Percentiles rank a stretch among this genome's conserved stretches.
Evolutionary conservation across 2,888 invertebrate species (phyloP).

Genomic region (Tinea trinotella): DNA sequence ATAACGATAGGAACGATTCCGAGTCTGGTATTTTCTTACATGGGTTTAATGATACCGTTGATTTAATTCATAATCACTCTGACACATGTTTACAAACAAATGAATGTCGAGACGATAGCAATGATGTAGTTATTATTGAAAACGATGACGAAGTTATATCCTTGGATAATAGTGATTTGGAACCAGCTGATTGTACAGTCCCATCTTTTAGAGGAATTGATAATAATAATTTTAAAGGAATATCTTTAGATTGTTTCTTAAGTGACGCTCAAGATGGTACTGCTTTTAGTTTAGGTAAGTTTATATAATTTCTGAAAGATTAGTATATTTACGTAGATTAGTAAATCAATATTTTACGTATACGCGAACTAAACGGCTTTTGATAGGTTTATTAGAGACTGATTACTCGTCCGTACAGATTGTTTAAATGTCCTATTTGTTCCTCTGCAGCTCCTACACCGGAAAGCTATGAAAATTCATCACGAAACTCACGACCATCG

Average conservation of each 20-base stretch:
- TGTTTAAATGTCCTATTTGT: too few relatives aligned
- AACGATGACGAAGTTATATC: constrained; percentile 37
- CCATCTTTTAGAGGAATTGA: not conserved
- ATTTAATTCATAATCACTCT: constrained; percentile 60
- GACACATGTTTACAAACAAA: constrained; percentile 52
- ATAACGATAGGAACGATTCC: constrained; percentile 46
- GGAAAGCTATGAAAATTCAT: not conserved
- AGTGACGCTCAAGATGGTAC: not conserved
- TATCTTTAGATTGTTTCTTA: not conserved
- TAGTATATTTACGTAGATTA: too few relatives aligned
- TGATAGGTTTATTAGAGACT: too few relatives aligned
- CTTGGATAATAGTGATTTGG: constrained; percentile 28
- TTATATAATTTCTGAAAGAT: too few relatives aligned
- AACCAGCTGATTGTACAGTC: constrained; percentile 6
- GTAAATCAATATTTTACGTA: too few relatives aligned
- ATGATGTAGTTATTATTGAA: constrained; percentile 44
- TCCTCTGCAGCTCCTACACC: not conserved
- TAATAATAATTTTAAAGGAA: not conserved
- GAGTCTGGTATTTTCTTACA: constrained; percentile 33
- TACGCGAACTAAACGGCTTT: too few relatives aligned
- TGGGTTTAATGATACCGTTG: constrained; percentile 36
- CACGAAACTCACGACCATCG: not conserved
- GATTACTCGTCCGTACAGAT: too few relatives aligned
- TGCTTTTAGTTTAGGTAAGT: not conserved
- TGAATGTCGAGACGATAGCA: constrained; percentile 47